Conservation (phyloP, 2,888 invertebrate species). For the Hymenopus coronatus region DNA sequence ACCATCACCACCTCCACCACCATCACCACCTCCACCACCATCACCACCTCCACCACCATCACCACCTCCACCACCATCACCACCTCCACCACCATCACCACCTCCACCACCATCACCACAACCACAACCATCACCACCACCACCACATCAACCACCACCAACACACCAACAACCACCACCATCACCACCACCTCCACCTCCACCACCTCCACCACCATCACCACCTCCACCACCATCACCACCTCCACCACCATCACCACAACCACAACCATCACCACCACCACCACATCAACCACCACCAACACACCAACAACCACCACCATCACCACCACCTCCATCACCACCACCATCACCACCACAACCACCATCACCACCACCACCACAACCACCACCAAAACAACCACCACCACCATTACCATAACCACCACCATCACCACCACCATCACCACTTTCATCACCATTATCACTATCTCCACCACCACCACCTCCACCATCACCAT, state of each 20-base stretch:
- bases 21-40: background rate
- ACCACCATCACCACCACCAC: background rate
- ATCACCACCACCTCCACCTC: no score
- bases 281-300: background rate
- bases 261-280: background rate
- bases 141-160: background rate
- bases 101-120: background rate
- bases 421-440: background rate
- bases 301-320: background rate
- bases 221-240: background rate
- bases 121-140: background rate
- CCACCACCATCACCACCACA: background rate
- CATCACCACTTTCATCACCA: background rate
- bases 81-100: background rate
- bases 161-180: background rate
- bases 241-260: background rate
- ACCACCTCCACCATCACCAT: background rate
- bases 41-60: background rate
- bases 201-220: background rate
- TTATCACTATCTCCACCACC: background rate
- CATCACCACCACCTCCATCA: background rate
- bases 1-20: background rate
- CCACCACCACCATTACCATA: background rate
- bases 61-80: background rate
- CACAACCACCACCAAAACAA: background rate